Percentiles rank a stretch among this genome's conserved stretches.
These are phyloP conservation scores for Heliconius himera DNA, from an alignment of 1,140 invertebrate genomes.

Conservation along the genomic window DNA sequence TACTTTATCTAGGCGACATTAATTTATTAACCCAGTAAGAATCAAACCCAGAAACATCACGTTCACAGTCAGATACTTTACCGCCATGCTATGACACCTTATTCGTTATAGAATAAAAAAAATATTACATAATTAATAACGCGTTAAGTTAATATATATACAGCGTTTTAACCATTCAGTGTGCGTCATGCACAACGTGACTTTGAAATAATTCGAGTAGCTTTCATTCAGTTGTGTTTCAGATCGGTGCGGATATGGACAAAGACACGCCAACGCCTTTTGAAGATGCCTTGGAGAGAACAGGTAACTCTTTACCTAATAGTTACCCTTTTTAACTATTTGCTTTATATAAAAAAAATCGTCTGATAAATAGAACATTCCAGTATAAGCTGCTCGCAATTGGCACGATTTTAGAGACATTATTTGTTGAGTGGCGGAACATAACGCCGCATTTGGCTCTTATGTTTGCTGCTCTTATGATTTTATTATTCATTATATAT, in stretches of 20 bases:
- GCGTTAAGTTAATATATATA: not conserved
- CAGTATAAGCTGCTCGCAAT: not conserved
- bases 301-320: slow-evolving; percentile 48
- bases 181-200: slow-evolving; percentile 42
- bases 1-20: too few relatives aligned
- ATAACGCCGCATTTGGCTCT: not conserved
- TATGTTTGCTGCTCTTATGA: too few relatives aligned
- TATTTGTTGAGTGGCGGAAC: not conserved
- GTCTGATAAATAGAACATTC: not conserved
- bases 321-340: not conserved
- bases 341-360: not conserved
- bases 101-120: too few relatives aligned
- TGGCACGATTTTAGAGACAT: not conserved
- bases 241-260: slow-evolving; percentile 30
- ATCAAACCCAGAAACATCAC: too few relatives aligned
- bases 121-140: not conserved
- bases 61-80: too few relatives aligned
- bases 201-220: slow-evolving; percentile 54
- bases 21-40: too few relatives aligned
- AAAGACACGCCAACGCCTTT: slow-evolving; percentile 53
- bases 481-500: too few relatives aligned
- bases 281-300: slow-evolving; percentile 65
- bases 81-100: too few relatives aligned
- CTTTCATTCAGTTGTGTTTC: slow-evolving; percentile 53
- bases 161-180: slow-evolving; percentile 34